Base-by-base conservation (phyloP, 2,888 invertebrate species). In the Biston betularia region DNA sequence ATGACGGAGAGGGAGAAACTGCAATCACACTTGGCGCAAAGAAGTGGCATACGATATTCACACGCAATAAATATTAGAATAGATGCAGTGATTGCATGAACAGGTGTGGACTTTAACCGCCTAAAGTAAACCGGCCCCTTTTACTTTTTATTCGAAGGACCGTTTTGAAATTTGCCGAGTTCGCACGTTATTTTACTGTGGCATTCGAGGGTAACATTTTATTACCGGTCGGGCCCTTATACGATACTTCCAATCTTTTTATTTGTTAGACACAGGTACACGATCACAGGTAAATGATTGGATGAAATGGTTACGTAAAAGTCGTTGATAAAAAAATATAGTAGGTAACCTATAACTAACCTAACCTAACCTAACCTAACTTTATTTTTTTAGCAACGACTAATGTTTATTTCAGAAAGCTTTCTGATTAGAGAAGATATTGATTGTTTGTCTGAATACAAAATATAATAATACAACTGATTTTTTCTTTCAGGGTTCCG, bases 51-150 rank as follows among this genome's bases (percentile, higher is more conserved):
- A 87, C 86, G 87, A 89, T 92, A 93, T 93, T 93, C 92, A 93
- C 89, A 83, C 80, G 89, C 85, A 90, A 93, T 93, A 92, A 93
- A 93, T 93, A 93, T 93, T 93, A 93, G 84, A 93, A 82, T 84
- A 93, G 92, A 80, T 90, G 90, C 92, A 90, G 90, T 90, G 91
- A 91, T 92, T 91, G 90, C 86, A 84, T 79, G 79, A 81, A 79
- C 89, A 90, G 90, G 92, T 91, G 91, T 87, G 83, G 86, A 80
- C 78, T 76, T 61, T 72, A 73, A 73, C 68, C 75, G 63, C 42
- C 60, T 60, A 74, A 77, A 79, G 77, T 79, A 80, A 83, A 82
- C 79, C 79, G 76, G 75, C 76, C 76, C 72, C 76, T 75, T 73
- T 75, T 75, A 74, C 76, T 79, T 83, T 83, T 85, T 83, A 86